Conservation (phyloP, 2,888 invertebrate genomes). For the Fissipunctia ypsillon region DNA sequence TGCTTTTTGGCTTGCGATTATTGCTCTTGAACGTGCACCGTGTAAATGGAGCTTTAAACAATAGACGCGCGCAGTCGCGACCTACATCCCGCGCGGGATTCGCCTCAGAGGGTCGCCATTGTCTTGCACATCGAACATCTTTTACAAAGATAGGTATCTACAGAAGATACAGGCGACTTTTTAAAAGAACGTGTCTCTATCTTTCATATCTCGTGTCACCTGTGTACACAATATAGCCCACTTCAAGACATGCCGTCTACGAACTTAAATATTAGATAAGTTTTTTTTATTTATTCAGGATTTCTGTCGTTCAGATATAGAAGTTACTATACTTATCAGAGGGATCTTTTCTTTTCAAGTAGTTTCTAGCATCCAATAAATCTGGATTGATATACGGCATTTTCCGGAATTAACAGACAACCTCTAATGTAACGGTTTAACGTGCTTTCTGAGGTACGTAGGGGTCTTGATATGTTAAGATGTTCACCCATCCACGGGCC, state of each 20-base stretch:
- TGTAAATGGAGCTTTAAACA: not conserved
- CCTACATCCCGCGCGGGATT: not conserved
- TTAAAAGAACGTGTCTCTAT: not conserved
- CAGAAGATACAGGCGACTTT: not conserved
- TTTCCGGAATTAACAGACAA: no score
- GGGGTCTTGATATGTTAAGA: no score
- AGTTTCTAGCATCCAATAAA: not conserved
- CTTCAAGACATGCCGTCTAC: not conserved
- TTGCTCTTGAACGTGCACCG: no score
- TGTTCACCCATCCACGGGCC: no score
- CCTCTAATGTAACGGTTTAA: no score
- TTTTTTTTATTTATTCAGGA: constrained; percentile 35
- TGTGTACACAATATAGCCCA: constrained; percentile 5
- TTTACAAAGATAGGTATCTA: not conserved
- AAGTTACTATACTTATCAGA: not conserved
- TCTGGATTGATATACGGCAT: not conserved
- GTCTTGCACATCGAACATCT: not conserved
- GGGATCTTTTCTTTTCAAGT: not conserved
- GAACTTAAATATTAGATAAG: constrained; percentile 29
- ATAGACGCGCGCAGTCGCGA: not conserved
- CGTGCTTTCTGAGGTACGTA: no score
- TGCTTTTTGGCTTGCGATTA: no score
- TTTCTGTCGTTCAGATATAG: not conserved
- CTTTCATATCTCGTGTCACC: constrained; percentile 28
- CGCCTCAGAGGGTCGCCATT: not conserved